phyloP scores from a whole-genome alignment of 1,140 invertebrate species.

The Orchestia grillus region DNA sequence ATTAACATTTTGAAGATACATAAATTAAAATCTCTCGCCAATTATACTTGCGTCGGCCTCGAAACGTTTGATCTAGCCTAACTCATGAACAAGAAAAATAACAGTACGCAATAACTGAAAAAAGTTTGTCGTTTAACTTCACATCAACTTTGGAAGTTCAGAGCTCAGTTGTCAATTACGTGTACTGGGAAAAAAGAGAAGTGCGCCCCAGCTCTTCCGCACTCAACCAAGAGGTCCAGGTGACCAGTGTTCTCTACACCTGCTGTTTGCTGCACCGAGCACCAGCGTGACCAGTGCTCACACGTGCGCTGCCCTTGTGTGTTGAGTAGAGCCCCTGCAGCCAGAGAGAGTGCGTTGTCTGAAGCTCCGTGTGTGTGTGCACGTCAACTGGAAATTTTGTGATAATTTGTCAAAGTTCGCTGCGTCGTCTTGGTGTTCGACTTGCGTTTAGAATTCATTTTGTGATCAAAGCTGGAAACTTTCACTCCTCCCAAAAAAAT shows the following conservation, averaged over 20 bases:
- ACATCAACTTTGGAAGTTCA: not conserved
- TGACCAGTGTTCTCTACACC: not conserved
- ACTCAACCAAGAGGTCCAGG: not conserved
- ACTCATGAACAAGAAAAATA: not conserved
- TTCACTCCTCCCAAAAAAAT: not conserved
- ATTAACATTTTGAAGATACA: no score
- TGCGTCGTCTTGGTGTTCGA: not conserved
- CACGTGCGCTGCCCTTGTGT: not conserved
- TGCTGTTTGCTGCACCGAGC: not conserved
- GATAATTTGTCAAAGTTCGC: not conserved
- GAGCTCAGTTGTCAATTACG: not conserved
- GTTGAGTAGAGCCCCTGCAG: not conserved
- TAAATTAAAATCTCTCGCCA: no score
- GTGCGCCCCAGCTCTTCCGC: not conserved
- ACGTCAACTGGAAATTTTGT: not conserved
- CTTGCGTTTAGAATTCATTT: not conserved
- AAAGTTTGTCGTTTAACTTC: not conserved
- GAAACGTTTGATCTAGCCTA: no score
- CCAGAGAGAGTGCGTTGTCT: not conserved
- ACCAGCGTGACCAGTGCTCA: no score
- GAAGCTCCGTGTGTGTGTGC: not conserved
- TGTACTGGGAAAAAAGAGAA: not conserved
- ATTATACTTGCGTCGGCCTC: not conserved
- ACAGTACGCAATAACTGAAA: not conserved
- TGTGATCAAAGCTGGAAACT: not conserved